These are phyloP conservation scores for Monochamus alternatus DNA, from an alignment of 2,888 invertebrate genomes.

Conservation along the genomic window DNA sequence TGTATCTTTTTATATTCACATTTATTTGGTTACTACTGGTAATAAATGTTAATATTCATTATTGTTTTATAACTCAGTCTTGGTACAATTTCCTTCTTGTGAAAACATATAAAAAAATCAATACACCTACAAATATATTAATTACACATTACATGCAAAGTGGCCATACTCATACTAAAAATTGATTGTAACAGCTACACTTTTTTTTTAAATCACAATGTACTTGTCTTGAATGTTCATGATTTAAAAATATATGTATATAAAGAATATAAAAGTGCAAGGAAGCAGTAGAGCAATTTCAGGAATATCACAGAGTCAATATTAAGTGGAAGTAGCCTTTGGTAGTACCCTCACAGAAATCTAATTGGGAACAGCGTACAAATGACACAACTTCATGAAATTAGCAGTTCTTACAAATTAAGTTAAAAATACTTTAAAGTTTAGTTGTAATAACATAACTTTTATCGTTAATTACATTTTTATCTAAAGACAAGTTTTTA, in stretches of 20 bases:
- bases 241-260: too few species aligned
- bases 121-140: slow-evolving; percentile 17
- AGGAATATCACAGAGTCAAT: slow-evolving; percentile 13
- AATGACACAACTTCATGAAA: too few species aligned
- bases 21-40: slow-evolving; percentile 57
- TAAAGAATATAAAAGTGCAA: too few species aligned
- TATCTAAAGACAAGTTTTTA: too few species aligned
- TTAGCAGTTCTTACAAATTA: too few species aligned
- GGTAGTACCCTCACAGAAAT: too few species aligned
- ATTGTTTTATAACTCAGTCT: slow-evolving; percentile 58
- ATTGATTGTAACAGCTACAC: not conserved
- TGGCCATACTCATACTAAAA: not conserved
- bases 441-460: too few species aligned
- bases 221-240: too few species aligned
- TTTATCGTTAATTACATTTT: too few species aligned
- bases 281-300: slow-evolving; percentile 11
- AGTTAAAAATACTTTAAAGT: too few species aligned
- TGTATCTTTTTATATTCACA: slow-evolving; percentile 53
- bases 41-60: slow-evolving; percentile 47
- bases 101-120: slow-evolving; percentile 39
- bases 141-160: slow-evolving; percentile 22
- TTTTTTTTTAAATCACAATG: not conserved
- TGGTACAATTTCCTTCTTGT: slow-evolving; percentile 39
- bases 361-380: too few species aligned
- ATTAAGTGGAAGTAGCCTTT: too few species aligned